Base-by-base conservation (phyloP, 2,888 invertebrate genomes). In the Allophyes oxyacanthae region DNA sequence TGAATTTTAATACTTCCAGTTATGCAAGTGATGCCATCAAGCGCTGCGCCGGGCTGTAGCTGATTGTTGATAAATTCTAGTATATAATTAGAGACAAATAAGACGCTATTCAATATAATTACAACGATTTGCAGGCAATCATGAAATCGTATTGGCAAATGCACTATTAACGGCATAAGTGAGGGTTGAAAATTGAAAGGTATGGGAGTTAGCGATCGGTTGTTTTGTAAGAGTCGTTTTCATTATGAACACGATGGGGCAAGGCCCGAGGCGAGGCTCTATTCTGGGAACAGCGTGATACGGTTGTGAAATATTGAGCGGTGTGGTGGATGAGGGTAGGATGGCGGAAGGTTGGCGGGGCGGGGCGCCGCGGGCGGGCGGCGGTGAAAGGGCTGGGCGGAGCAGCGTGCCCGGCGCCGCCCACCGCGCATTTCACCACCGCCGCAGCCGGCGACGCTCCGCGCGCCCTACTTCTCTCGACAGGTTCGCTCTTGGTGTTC, bases 351-450 rank as follows among this genome's bases (percentile, higher is more conserved):
- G 76, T 55, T 67, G 77, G 81, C 73, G 85, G 84, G 87, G 85
- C 82, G 86, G 83, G 84, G 86, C 85, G 85, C 83, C 79, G 84
- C 84, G 85, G 91, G 91, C 91, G 92, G 90, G 86, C 89, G 88
- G 84, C 86, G 88, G 91, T 91, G 90, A 91, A 90, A 90, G 91
- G 91, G 89, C 90, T 89, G 90, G 92, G 91, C 90, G 91, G 90
- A 79, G 89, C 91, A 85, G 89, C 91, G 90, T 91, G 90, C 84
- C 65, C 88, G 87, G 89, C 83, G 84, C 92, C 90, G 89, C 92
- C 92, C 88, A 91, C 87, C 83, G 75, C 73, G 62, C 88, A 89
- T 93, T 93, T 92, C 93, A 92, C 92, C 93, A 93, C 87, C 85
- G 82, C 77, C 72, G 69, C 81, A 28, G 28, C 28, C 28, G 74